A percentile compares a stretch with the other conserved stretches of the same genome.
Conservation (phyloP, 2,888 invertebrate genomes). For the Trisateles emortualis region DNA sequence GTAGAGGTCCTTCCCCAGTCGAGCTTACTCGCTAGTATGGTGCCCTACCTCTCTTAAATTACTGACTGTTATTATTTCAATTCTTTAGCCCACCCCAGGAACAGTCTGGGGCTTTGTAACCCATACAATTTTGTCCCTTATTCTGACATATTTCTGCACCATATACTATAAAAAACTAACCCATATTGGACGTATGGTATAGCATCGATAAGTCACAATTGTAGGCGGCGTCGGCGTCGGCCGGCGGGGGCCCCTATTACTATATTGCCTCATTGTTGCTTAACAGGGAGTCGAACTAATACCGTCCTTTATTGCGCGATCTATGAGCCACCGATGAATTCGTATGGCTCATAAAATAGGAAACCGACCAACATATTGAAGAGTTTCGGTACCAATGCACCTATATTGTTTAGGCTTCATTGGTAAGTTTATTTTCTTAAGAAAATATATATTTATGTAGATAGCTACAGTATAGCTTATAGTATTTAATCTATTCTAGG, state of each 20-base stretch:
- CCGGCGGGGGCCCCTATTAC: constrained; percentile 35
- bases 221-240: constrained; percentile 33
- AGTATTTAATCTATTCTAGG: too few species aligned
- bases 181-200: constrained; percentile 36
- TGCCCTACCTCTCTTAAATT: too few species aligned
- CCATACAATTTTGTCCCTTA: too few species aligned
- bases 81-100: too few species aligned
- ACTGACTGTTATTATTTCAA: too few species aligned
- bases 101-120: too few species aligned
- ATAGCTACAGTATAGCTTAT: too few species aligned
- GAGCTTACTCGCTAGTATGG: too few species aligned
- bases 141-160: constrained; percentile 3
- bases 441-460: too few species aligned
- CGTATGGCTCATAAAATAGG: constrained; percentile 18
- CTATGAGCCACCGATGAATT: constrained; percentile 38
- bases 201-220: constrained; percentile 49
- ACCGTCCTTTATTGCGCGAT: constrained; percentile 34
- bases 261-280: constrained; percentile 40
- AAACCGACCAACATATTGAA: constrained; percentile 3
- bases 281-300: constrained; percentile 41
- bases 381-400: background rate
- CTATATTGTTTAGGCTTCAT: too few species aligned
- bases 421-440: too few species aligned
- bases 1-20: too few species aligned
- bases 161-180: constrained; percentile 49